Base-by-base conservation (phyloP, 2,797 vertebrate species). In the Triplophysa bombifrons region DNA sequence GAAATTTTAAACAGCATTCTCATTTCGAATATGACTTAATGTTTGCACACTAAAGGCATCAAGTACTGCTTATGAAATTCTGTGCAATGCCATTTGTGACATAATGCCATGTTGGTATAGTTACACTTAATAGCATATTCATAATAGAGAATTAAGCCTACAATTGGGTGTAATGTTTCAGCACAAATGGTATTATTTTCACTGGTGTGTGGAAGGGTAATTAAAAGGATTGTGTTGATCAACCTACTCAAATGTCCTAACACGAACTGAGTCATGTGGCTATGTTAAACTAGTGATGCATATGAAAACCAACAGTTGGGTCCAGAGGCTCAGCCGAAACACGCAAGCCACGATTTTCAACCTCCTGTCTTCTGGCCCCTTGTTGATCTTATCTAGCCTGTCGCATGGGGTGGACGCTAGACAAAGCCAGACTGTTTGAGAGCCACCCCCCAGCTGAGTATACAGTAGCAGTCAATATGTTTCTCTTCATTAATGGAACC, bases 381-480 rank as follows among this genome's bases (percentile, higher is more conserved):
- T 69, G 68, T 50, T 56, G 70, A 73, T 73, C 38, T 73, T 73
- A 80, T 73, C 69, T 22, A 73, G 77, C 13, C 46, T 56, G 72
- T 65, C 72, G 41, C 76, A 71, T 38, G 38, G 25, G 65, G 50
- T 22, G 19, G 44, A 71, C 22, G 69, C 65, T 73, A 22, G 78
- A 81, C 72, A 84, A 82, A 84, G 46, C 34, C 73, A 25, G 17
- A 72, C 50, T 86, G 25, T 82, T 83, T 50, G 4, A 0, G 55
- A 79, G 61, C 78, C 73, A 51, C 65, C 65, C 60, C 53, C 30
- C 67, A 80, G 67, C 53, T 70, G 71, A 78, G 46, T 76, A 80
- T 83, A 77, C 82, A 83, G 81, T 25, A 85, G 88, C 87, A 83
- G 70, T 88, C 86, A 81, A 85, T 88, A 81, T 75, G 61, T 58